These are phyloP conservation scores for Abrostola triplasia DNA, from an alignment of 2,888 invertebrate species.

Conservation along the genomic window DNA sequence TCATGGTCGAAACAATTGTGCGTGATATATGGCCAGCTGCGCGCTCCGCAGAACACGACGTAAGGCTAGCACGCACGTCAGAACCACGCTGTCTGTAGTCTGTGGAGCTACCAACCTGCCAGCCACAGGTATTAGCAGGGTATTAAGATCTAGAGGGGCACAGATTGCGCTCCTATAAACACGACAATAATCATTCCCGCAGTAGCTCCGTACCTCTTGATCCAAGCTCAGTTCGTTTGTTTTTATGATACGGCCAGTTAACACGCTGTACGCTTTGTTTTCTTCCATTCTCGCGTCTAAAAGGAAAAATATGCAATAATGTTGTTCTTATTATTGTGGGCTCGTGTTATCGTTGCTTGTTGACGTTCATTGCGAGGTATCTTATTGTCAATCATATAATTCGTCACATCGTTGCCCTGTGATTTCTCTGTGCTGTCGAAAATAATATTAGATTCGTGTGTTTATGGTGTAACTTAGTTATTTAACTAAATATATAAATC, in stretches of 20 bases:
- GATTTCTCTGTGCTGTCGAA: background rate
- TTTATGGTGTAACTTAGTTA: too few relatives aligned
- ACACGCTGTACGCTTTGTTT: conserved; percentile 14
- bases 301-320: conserved; percentile 6
- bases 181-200: conserved; percentile 17
- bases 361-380: background rate
- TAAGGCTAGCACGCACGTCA: too few relatives aligned
- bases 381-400: conserved; percentile 2
- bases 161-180: conserved; percentile 20
- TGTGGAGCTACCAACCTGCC: too few relatives aligned
- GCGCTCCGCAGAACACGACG: too few relatives aligned
- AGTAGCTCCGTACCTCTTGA: conserved; percentile 13
- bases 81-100: too few relatives aligned
- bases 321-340: conserved; percentile 5
- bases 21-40: too few relatives aligned
- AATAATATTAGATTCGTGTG: background rate
- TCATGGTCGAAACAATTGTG: too few relatives aligned
- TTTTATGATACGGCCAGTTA: conserved; percentile 24
- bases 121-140: conserved; percentile 15
- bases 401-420: background rate
- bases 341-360: background rate
- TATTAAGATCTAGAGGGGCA: conserved; percentile 3
- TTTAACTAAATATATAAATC: too few relatives aligned
- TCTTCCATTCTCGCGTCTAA: background rate
- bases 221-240: conserved; percentile 19